These are phyloP conservation scores for Hoplodrina ambigua DNA, from an alignment of 2,888 invertebrate genomes.

Conservation along the genomic window DNA sequence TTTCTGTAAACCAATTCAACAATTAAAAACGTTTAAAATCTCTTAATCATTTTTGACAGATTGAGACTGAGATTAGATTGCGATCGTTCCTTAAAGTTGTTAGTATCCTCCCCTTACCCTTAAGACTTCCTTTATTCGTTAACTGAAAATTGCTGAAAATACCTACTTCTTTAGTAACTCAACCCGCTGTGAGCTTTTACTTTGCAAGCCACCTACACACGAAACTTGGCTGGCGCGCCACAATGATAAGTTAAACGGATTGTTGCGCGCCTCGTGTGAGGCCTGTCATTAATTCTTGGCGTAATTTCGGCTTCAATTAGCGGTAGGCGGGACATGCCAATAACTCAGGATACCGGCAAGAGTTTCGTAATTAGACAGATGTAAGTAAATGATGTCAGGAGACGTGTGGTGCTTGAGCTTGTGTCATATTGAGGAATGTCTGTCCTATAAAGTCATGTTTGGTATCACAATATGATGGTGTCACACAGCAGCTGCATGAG, in stretches of 20 bases:
- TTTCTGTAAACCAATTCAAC: too few relatives aligned
- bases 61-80: too few relatives aligned
- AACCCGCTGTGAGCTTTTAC: conserved; percentile 18
- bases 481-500: too few relatives aligned
- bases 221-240: conserved; percentile 49
- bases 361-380: conserved; percentile 38
- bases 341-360: conserved; percentile 46
- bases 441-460: not conserved
- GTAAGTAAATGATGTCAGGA: conserved; percentile 26
- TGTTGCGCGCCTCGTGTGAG: conserved; percentile 57
- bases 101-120: too few relatives aligned
- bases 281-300: conserved; percentile 62
- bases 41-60: too few relatives aligned
- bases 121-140: too few relatives aligned
- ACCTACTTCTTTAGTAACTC: too few relatives aligned
- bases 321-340: conserved; percentile 48
- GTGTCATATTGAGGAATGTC: not conserved
- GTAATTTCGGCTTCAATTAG: conserved; percentile 70
- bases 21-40: too few relatives aligned
- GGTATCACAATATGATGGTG: too few relatives aligned
- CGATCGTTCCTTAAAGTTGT: too few relatives aligned
- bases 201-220: conserved; percentile 25
- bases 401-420: conserved; percentile 3
- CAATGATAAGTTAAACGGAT: conserved; percentile 70
- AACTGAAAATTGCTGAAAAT: too few relatives aligned